Evolutionary conservation across 2,797 vertebrate species (phyloP).

Genomic region (Rhinophrynus dorsalis): DNA sequence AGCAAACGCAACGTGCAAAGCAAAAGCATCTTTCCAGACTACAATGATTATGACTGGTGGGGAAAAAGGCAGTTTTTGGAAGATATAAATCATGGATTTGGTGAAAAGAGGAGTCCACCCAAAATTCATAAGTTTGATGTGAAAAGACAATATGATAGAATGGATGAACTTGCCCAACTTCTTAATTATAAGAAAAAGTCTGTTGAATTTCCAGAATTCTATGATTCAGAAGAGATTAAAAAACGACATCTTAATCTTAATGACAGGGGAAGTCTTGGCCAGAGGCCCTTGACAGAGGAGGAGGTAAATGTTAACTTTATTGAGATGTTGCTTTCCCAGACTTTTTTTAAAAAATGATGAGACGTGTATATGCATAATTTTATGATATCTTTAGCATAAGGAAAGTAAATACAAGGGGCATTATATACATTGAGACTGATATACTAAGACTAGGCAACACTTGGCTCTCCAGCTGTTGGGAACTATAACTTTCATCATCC

Average conservation of each 20-base stretch:
- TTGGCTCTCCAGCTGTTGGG: too few species aligned
- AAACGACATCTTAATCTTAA: constrained; percentile 56
- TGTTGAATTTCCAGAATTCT: constrained; percentile 69
- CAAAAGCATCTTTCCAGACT: constrained; percentile 64
- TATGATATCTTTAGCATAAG: too few species aligned
- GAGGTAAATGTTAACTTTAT: constrained; percentile 72
- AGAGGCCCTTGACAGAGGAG: constrained; percentile 72
- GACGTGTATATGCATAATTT: too few species aligned
- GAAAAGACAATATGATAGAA: constrained; percentile 66
- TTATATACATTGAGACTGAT: too few species aligned
- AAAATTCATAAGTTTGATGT: constrained; percentile 44
- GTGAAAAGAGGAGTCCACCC: constrained; percentile 53
- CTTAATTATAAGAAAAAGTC: constrained; percentile 79
- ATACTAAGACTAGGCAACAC: too few species aligned
- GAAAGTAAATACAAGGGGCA: too few species aligned
- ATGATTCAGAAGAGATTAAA: constrained; percentile 64
- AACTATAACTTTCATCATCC: too few species aligned
- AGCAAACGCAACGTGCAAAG: constrained; percentile 50
- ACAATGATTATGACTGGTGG: constrained; percentile 68
- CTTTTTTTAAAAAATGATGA: too few species aligned
- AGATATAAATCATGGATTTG: constrained; percentile 57
- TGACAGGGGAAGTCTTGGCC: constrained; percentile 61
- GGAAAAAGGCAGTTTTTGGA: constrained; percentile 64
- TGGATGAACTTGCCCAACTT: constrained; percentile 79
- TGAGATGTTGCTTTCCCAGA: too few species aligned